Percentiles rank a stretch among this genome's conserved stretches.
These are phyloP conservation scores for Monopterus albus DNA, from an alignment of 2,113 vertebrate species.

Conservation along the genomic window DNA sequence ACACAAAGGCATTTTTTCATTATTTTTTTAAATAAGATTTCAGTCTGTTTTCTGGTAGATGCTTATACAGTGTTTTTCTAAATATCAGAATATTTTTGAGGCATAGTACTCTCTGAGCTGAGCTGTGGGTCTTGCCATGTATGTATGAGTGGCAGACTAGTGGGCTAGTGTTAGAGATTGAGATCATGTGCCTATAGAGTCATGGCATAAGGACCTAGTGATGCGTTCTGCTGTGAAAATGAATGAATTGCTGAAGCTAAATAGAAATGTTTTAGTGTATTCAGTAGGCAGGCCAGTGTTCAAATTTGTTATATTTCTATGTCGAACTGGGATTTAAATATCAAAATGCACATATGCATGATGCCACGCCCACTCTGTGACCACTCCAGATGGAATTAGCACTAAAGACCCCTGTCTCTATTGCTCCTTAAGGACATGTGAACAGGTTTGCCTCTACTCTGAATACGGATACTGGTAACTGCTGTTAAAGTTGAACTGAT, in stretches of 20 bases:
- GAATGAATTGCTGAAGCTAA: constrained; percentile 66
- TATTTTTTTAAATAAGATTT: too few relatives aligned
- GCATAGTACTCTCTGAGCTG: neutral
- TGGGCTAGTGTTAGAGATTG: constrained; percentile 5
- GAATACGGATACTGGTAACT: too few relatives aligned
- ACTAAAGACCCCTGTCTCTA: neutral
- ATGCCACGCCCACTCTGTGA: neutral
- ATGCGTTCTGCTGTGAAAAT: constrained; percentile 54
- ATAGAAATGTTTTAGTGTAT: constrained; percentile 53
- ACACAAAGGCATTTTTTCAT: neutral
- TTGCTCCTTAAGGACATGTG: neutral
- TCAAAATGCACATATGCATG: constrained; percentile 19
- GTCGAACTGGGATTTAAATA: constrained; percentile 30
- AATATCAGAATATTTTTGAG: too few relatives aligned
- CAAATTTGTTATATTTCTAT: constrained; percentile 40
- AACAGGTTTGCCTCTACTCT: too few relatives aligned
- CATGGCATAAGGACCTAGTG: constrained; percentile 14
- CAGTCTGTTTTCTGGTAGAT: neutral
- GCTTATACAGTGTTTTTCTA: too few relatives aligned
- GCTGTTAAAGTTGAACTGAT: neutral
- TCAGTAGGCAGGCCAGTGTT: constrained; percentile 27
- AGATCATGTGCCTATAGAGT: constrained; percentile 46
- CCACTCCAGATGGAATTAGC: neutral
- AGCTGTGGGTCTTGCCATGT: too few relatives aligned
- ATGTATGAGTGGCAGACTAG: neutral